Base-by-base conservation (phyloP, 2,888 invertebrate genomes). In the Sabatieria punctata region DNA sequence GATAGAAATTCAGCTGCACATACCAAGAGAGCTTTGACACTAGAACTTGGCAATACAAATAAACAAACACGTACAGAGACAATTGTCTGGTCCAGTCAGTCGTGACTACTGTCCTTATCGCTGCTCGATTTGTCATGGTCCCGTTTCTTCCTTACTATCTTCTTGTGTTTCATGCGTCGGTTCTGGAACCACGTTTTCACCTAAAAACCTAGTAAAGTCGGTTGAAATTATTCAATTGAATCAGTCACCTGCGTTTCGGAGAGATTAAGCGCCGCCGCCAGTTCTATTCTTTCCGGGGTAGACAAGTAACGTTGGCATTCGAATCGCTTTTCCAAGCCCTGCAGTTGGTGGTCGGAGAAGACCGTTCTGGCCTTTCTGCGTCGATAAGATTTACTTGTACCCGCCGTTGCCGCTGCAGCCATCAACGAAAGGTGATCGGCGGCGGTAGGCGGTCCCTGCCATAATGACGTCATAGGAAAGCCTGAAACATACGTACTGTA, bases 101-200 rank as follows among this genome's bases (percentile, higher is more conserved):
- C n/a, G n/a, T n/a, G n/a, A n/a, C n/a, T n/a, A n/a, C n/a, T n/a
- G n/a, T n/a, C n/a, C n/a, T n/a, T n/a, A n/a, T n/a, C n/a, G n/a
- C n/a, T n/a, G 42, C 19, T 36, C 49, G 33, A 44, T 49, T 4
- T 27, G 30, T 18, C 26, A 25, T 38, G 2, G 40, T 26, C 25
- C 22, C 35, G 46, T 36, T 54, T 53, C 59, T 82, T 82, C 56
- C 82, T 67, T 68, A 85, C 71, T 63, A 85, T 85, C 61, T 88
- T 88, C 74, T 88, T 88, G 67, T 88, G 85, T 65, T 88, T 88
- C 93, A 93, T 93, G 57, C 93, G 73, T 24, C 91, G 73, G 71
- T 93, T 93, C 71, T 93, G 91, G 70, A 93, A 91, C 91, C 91
- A 91, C 50, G 91, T 93, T 73, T 91, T 91, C 53, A 91, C 85